Base-by-base conservation (phyloP, 2,888 invertebrate genomes). In the Mylabris sibirica region DNA sequence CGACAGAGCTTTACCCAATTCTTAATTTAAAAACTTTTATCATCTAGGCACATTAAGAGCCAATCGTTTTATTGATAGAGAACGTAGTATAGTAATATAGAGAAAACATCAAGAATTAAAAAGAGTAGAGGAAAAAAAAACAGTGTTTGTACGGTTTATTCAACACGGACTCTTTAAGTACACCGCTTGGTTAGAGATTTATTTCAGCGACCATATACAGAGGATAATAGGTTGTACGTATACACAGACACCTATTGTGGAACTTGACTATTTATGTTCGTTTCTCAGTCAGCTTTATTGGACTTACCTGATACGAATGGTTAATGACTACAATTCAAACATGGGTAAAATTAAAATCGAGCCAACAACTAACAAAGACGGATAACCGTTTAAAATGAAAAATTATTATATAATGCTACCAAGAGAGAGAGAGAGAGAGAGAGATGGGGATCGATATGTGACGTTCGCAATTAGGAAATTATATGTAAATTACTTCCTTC, bases 301-400 rank as follows among this genome's bases (percentile, higher is more conserved):
- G 64, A 68, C 57, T 60, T 67, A 74, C 74, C 69, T 72, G 73
- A 70, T 59, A 53, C 63, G 66, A 65, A 70, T 70, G 63, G 60
- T 64, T 20, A 63, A 65, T 67, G 35, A 57, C 57, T 64, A 38
- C 49, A 24, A 26, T 49, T 49, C 49, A 49, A 49, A 49, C 49
- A 49, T 49, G 49, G 49, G 49, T 49, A 20, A 49, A 49, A 49
- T 49, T 49, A 49, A 49, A 49, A 49, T 49, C 49, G 49, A 49
- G 20, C 49, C 20, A 49, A 49, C 49, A 20, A 20, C 44, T 22
- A 60, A 65, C 59, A 65, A 26, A 38, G 53, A 30, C 12, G 62
- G 34, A 22, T n/a, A 12, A 11, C 5, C 57, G 26, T 57, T 26
- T 44, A 30, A 34, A n/a, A 63, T 38, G 57, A 61, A 63, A 63